Evolutionary conservation across 2,888 invertebrate species (phyloP), one percentile per base, ranked within the genome.

Genomic region (Athalia circularis): DNA sequence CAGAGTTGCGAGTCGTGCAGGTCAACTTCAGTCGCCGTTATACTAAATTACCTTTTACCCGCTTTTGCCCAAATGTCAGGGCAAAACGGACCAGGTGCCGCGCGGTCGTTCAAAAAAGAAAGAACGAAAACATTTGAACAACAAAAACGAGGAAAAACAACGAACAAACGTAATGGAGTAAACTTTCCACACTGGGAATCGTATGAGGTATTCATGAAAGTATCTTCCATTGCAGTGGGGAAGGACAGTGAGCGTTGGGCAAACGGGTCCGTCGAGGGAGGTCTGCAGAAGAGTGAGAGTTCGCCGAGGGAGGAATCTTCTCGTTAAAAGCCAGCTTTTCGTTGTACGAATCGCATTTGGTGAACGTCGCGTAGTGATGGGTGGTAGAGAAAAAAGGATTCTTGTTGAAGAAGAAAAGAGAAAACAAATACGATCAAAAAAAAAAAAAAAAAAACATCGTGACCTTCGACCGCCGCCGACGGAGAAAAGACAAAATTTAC

Each of bases 251-350:
- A 29, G 0, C 1, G 29, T 59, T 45, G 47, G 52, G 59, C 5
- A 59, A 72, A 72, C 70, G 45, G 47, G 52, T 13, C 59, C 59
- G 47, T 59, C 47, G 70, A 72, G 70, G 52, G 57, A 45, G 70
- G 59, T 72, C 45, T 9, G 1, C 45, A n/a, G 29, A 45, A 72
- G 45, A 72, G 59, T 47, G 57, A 57, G 59, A 57, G 45, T 72
- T 72, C 72, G 59, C 59, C 72, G 47, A 59, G 72, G 72, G 72
- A 72, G 13, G 15, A 72, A 72, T 72, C 45, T 72, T 72, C 59
- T 57, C 59, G 72, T 57, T 72, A 72, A 72, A 54, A 8, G 45
- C 47, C 59, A 59, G 43, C 43, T 54, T 43, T 11, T 68, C 68
- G 11, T n/a, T 68, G 5, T 52, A 50, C 43, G 29, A 68, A 9